Percentiles rank a stretch among this genome's conserved stretches.
These are phyloP conservation scores for Tortrix viridana DNA, from an alignment of 2,888 invertebrate genomes.

Conservation along the genomic window DNA sequence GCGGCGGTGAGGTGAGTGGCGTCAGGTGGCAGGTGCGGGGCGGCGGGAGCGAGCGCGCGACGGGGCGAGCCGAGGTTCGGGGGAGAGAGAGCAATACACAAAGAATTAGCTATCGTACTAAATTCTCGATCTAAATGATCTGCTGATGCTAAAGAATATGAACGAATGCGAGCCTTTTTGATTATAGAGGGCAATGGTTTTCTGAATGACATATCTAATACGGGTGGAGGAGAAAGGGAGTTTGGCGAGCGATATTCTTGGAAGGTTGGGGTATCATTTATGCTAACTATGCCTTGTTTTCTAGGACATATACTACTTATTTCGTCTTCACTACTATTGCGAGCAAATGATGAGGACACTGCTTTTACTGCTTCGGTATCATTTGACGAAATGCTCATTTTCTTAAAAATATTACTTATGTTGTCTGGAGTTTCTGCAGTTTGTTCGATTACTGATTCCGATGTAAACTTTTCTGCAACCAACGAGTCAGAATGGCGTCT, in stretches of 20 bases:
- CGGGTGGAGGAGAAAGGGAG: constrained; percentile 59
- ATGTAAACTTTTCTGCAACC: constrained; percentile 50
- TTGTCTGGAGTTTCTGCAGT: constrained; percentile 53
- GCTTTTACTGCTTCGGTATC: constrained; percentile 38
- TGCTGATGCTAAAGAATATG: constrained; percentile 65
- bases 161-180: constrained; percentile 67
- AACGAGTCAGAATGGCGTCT: constrained; percentile 64
- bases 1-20: constrained; percentile 60
- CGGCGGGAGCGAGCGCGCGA: constrained; percentile 75
- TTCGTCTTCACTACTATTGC: constrained; percentile 29
- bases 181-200: constrained; percentile 69
- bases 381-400: constrained; percentile 54
- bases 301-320: constrained; percentile 46
- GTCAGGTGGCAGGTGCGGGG: constrained; percentile 66
- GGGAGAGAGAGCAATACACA: constrained; percentile 84
- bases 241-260: constrained; percentile 78
- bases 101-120: constrained; percentile 84
- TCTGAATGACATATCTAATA: constrained; percentile 59
- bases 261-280: constrained; percentile 79
- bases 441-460: constrained; percentile 38
- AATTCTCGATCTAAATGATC: constrained; percentile 69
- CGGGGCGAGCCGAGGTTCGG: constrained; percentile 77
- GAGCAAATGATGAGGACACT: constrained; percentile 13
- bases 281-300: constrained; percentile 73
- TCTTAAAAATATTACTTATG: constrained; percentile 59